Percentiles rank a stretch among this genome's conserved stretches.
These are phyloP conservation scores for Galemys pyrenaicus DNA, from an alignment of 2,113 vertebrate genomes.

Conservation along the genomic window DNA sequence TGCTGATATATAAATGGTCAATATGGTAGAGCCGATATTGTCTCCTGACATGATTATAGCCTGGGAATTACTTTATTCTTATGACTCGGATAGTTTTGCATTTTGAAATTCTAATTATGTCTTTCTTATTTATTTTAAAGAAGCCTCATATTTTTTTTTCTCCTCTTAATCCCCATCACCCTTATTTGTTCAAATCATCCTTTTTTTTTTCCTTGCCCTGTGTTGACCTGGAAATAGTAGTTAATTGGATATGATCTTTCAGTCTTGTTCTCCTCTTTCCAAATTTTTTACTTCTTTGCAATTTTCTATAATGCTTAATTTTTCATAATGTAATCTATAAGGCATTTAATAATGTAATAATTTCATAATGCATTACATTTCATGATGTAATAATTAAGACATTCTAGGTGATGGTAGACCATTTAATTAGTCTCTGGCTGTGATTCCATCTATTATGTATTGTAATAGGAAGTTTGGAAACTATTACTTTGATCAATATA, in stretches of 20 bases:
- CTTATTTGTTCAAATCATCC: not conserved
- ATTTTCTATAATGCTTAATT: not conserved
- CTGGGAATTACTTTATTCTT: not conserved
- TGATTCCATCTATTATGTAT: not conserved
- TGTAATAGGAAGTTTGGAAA: not conserved
- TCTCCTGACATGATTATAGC: not conserved
- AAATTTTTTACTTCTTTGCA: not conserved
- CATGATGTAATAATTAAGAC: not conserved
- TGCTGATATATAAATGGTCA: not conserved
- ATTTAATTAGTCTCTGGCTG: not conserved
- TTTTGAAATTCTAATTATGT: not conserved
- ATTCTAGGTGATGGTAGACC: not conserved
- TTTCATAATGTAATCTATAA: not conserved
- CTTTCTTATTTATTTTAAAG: not conserved
- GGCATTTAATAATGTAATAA: too few relatives aligned
- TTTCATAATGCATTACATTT: too few relatives aligned
- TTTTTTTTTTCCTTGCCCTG: not conserved
- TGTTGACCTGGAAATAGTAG: not conserved
- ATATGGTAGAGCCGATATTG: not conserved
- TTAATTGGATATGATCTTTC: not conserved
- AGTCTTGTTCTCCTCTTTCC: not conserved
- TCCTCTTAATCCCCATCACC: not conserved
- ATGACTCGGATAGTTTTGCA: not conserved
- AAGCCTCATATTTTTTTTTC: not conserved
- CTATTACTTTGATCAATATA: not conserved